These are phyloP conservation scores for Strigamia maritima DNA, from an alignment of 2,888 invertebrate species.

Conservation along the genomic window DNA sequence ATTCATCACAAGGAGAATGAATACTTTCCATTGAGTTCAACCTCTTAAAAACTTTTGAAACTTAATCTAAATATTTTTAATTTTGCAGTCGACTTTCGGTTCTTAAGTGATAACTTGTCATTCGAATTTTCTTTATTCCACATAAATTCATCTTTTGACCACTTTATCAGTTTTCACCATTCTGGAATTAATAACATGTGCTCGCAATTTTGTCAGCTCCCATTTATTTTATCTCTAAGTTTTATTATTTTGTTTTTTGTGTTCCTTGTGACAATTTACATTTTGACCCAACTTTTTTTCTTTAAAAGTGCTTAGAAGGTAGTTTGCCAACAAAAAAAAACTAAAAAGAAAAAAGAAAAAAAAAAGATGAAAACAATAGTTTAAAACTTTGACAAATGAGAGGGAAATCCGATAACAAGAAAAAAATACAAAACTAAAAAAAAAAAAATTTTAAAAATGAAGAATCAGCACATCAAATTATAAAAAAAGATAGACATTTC, in stretches of 20 bases:
- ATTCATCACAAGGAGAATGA: not conserved
- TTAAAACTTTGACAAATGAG: slow-evolving; percentile 11
- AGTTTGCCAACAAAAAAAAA: slow-evolving; percentile 31
- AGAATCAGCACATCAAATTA: slow-evolving; percentile 31
- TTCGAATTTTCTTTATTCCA: slow-evolving; percentile 2
- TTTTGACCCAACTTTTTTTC: not conserved
- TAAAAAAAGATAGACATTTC: slow-evolving; percentile 31
- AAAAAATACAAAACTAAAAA: slow-evolving; percentile 13
- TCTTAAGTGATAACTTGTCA: slow-evolving; percentile 11
- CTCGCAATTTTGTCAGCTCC: not conserved
- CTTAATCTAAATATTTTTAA: not conserved
- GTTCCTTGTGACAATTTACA: not conserved
- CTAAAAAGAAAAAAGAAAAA: slow-evolving; percentile 25
- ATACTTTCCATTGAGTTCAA: not conserved
- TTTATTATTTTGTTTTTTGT: slow-evolving; percentile 33
- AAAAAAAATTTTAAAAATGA: not conserved
- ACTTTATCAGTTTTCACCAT: slow-evolving; percentile 13
- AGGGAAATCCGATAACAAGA: not conserved
- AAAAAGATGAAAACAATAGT: slow-evolving; percentile 28
- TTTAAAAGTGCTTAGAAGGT: not conserved
- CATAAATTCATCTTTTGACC: slow-evolving; percentile 15
- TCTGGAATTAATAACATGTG: slow-evolving; percentile 9
- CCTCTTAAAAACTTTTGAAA: slow-evolving; percentile 1
- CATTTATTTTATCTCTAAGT: not conserved
- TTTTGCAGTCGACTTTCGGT: not conserved